Evolutionary conservation across 2,797 vertebrate genomes (phyloP), one percentile per base, ranked within the genome.

Genomic region (Paratrypauchen microcephalus): DNA sequence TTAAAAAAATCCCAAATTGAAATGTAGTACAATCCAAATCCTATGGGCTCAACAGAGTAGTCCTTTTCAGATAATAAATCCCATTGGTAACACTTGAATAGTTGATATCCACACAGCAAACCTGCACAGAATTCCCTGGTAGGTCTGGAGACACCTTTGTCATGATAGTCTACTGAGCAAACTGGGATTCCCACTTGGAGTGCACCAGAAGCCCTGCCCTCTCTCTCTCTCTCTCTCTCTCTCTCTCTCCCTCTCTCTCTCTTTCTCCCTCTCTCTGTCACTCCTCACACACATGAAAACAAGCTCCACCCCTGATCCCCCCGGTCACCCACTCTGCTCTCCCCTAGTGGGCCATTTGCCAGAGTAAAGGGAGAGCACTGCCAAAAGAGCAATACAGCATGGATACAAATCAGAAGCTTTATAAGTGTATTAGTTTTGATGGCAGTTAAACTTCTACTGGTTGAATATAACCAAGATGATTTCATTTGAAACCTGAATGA

Each of bases 331-430:
- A 94, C 95, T 93, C 94, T 92, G 93, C 92, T 92, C 82, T 89
- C 19, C 36, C 23, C n/a, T 36, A 11, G 93, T 92, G 93, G 95
- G 94, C 97, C 97, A 99, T 99, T 99, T 99, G 97, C 94, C 95
- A 94, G 16, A 47, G n/a, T 5, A 41, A 15, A 21, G n/a, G 5
- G 8, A 36, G 58, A 7, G 18, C 16, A n/a, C 18, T 57, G 55
- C 24, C 55, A 57, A 57, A 57, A 57, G 24, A 57, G 23, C 1
- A 57, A 28, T 57, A 57, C 2, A 57, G 24, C 23, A 28, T 28
- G 23, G 15, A 16, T 26, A 15, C 26, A 57, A 23, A 21, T 54
- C 55, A 56, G 55, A 28, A 15, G 13, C 23, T 24, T 41, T 12
- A 39, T 39, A 39, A 0, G 1, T 39, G 36, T 12, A 39, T 39